Evolutionary conservation across 2,888 invertebrate genomes (phyloP).

Genomic region (Corbicula japonica): DNA sequence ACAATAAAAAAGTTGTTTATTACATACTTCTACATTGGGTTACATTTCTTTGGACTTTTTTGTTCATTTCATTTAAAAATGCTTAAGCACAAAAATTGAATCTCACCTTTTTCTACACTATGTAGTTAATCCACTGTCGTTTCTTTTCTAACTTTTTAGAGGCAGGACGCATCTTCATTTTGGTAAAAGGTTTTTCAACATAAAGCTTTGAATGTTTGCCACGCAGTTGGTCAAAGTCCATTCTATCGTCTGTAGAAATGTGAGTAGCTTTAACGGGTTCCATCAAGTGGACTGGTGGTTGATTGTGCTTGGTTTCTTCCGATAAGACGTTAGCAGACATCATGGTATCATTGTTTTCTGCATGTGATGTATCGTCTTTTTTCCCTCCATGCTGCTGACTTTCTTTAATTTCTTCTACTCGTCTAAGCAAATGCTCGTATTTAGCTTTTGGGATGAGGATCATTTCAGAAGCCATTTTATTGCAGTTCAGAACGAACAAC

Average conservation of each 20-base stretch:
- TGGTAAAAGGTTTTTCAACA: constrained; percentile 38
- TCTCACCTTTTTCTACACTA: not conserved
- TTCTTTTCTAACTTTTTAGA: too few species aligned
- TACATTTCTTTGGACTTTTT: too few species aligned
- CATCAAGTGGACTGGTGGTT: not conserved
- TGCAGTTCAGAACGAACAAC: constrained; percentile 19
- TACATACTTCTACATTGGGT: too few species aligned
- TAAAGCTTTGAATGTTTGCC: constrained; percentile 26
- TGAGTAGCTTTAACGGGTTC: not conserved
- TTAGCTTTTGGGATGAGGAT: constrained; percentile 37
- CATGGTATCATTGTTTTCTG: too few species aligned
- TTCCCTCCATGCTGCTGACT: not conserved
- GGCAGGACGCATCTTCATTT: constrained; percentile 9
- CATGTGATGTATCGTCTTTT: not conserved
- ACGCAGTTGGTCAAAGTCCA: not conserved
- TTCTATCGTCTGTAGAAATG: not conserved
- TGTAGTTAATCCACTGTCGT: not conserved
- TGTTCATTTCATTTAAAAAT: too few species aligned
- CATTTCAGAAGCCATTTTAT: constrained; percentile 29
- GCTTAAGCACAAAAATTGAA: too few species aligned
- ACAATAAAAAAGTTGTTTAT: too few species aligned
- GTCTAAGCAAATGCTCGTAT: constrained; percentile 35
- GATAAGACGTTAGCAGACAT: too few species aligned
- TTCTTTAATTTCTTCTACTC: not conserved
- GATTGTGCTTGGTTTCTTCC: not conserved